phyloP scores from a whole-genome alignment of 64 coral and sea anemone genomes.

The Astreopora myriophthalma region DNA sequence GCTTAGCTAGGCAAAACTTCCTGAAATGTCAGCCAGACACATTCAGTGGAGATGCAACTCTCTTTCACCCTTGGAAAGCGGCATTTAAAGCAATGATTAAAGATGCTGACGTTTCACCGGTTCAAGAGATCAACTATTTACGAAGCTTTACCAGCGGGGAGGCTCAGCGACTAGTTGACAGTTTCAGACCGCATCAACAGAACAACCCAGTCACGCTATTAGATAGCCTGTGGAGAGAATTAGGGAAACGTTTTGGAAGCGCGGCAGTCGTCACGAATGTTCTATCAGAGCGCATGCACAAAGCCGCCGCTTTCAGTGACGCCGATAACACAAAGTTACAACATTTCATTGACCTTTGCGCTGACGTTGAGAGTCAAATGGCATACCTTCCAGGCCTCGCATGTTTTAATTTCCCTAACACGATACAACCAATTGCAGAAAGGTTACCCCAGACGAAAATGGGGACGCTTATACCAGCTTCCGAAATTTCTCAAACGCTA shows the following conservation, averaged over 20 bases:
- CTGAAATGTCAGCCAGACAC: constrained; percentile 51
- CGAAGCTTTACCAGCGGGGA: background rate
- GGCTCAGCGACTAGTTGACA: constrained; percentile 32
- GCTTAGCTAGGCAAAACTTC: constrained; percentile 14
- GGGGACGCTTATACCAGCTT: background rate
- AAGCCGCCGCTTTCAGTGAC: constrained; percentile 32
- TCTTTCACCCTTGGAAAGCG: constrained; percentile 48
- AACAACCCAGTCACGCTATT: constrained; percentile 19
- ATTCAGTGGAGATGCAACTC: constrained; percentile 6
- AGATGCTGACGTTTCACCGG: constrained; percentile 2
- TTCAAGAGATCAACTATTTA: constrained; percentile 40
- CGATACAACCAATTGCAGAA: background rate
- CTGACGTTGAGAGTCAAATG: background rate
- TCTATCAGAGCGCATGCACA: constrained; percentile 4
- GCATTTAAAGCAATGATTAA: constrained; percentile 57
- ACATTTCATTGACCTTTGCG: background rate
- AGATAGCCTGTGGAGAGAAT: constrained; percentile 37
- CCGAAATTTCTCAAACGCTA: background rate
- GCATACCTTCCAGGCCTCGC: constrained; percentile 43
- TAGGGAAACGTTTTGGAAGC: constrained; percentile 51
- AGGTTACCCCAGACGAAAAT: background rate
- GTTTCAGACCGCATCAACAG: constrained; percentile 41
- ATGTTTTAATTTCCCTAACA: background rate
- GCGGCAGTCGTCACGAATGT: constrained; percentile 50
- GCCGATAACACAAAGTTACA: constrained; percentile 6